phyloP scores from a whole-genome alignment of 2,888 invertebrate species.

The Odontocolon sp. region DNA sequence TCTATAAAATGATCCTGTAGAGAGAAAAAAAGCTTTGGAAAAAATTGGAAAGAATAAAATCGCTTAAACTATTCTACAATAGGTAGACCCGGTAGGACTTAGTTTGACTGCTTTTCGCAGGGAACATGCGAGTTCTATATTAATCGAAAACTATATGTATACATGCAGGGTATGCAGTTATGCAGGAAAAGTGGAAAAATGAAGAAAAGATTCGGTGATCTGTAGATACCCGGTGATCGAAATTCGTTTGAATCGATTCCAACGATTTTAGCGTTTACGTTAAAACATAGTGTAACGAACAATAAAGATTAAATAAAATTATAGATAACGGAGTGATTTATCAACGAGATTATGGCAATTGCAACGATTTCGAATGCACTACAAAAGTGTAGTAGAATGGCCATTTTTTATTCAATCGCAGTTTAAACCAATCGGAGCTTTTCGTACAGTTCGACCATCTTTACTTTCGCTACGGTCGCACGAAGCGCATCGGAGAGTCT shows the following conservation, averaged over 20 bases:
- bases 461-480: constrained; percentile 77
- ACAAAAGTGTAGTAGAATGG: constrained; percentile 37
- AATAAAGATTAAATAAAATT: neutral
- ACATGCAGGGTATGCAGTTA: constrained; percentile 3
- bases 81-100: too few relatives aligned
- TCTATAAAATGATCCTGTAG: too few relatives aligned
- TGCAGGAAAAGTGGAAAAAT: constrained; percentile 23
- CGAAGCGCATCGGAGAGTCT: constrained; percentile 64
- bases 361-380: constrained; percentile 53
- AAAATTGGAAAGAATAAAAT: too few relatives aligned
- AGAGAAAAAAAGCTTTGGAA: too few relatives aligned
- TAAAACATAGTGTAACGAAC: neutral
- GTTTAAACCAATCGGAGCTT: constrained; percentile 60
- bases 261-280: neutral
- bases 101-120: neutral
- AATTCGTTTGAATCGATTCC: constrained; percentile 7
- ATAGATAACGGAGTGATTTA: neutral
- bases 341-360: constrained; percentile 1
- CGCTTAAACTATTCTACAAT: too few relatives aligned
- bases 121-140: neutral
- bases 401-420: constrained; percentile 59
- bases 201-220: constrained; percentile 27
- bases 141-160: constrained; percentile 24
- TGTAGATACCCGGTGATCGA: constrained; percentile 7
- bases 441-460: constrained; percentile 66